Evolutionary conservation across 2,888 invertebrate genomes (phyloP), one percentile per base, ranked within the genome.

Genomic region (Dasysyrphus albostriatus): DNA sequence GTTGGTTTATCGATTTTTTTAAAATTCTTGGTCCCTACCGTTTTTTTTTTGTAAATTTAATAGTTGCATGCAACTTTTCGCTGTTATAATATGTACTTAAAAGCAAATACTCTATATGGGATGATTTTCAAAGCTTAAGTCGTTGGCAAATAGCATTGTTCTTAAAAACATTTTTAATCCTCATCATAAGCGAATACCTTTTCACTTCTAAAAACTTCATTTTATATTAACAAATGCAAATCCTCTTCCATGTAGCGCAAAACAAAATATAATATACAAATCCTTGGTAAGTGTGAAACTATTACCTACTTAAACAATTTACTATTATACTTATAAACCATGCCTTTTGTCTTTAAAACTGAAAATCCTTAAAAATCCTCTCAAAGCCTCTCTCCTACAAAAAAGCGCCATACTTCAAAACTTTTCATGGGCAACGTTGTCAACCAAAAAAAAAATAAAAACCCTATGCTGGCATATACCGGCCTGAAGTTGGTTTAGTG

Each of bases 251-350:
- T n/a, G 29, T 6, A 24, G 10, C 37, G 39, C 7, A 29, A 0
- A 6, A 39, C 29, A 39, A 54, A 69, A 54, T 69, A 51, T 59
- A 80, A 44, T 67, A 74, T n/a, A 63, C 29, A 74, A 49, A 34
- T 54, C 44, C 59, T 5, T 51, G 39, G 39, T 49, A 74, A 59
- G 67, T 74, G 59, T 74, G 51, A 78, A 67, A 44, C 75, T 65
- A 70, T 80, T 80, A 75, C 10, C 39, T 54, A 39, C 75, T 84
- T 63, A 80, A 82, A 70, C 42, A 82, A 82, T 82, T 72, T 82
- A 47, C 51, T 44, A 59, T 49, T 49, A 24, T 24, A 24, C 51
- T 47, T 69, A 39, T 54, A 69, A 69, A 29, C 69, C 16, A 34
- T 34, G 7, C 37, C 29, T 54, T n/a, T 39, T 54, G 63, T 39